A percentile compares a stretch with the other conserved stretches of the same genome.
These are phyloP conservation scores for Pluvianellus socialis DNA, from an alignment of 2,113 vertebrate species.

Conservation along the genomic window DNA sequence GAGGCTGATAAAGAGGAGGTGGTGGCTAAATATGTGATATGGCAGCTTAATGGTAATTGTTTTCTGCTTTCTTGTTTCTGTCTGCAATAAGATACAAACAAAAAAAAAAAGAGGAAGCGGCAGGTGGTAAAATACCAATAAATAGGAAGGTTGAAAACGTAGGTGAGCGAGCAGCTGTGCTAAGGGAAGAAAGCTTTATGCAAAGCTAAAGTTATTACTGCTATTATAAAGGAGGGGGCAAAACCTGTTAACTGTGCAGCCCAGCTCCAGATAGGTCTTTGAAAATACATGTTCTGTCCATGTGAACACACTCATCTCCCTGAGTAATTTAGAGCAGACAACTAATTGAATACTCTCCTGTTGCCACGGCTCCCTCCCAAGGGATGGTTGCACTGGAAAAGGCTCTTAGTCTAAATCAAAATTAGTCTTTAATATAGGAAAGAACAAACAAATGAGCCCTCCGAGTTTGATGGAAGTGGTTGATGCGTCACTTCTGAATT, in stretches of 20 bases:
- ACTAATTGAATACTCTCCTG: neutral
- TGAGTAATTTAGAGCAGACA: neutral
- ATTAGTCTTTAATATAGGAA: neutral
- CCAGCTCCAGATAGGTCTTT: neutral
- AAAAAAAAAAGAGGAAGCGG: neutral
- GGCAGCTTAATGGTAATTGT: neutral
- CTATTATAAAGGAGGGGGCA: neutral
- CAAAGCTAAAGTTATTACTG: neutral
- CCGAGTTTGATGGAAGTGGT: neutral
- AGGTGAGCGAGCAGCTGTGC: neutral
- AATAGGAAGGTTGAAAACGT: neutral
- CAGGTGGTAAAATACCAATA: neutral
- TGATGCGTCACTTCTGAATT: neutral
- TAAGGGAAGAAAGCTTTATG: too few species aligned
- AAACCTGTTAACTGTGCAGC: accelerated
- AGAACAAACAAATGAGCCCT: conserved; percentile 16
- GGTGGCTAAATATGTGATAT: neutral
- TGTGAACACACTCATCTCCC: neutral
- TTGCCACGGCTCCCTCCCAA: neutral
- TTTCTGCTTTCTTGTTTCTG: neutral
- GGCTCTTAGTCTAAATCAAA: conserved; percentile 3
- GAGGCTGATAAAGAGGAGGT: neutral
- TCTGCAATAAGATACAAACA: neutral
- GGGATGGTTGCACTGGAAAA: neutral
- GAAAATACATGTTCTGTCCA: neutral